Evolutionary conservation across 2,113 vertebrate species (phyloP), one percentile per base, ranked within the genome.

Genomic region (Galbula dea): DNA sequence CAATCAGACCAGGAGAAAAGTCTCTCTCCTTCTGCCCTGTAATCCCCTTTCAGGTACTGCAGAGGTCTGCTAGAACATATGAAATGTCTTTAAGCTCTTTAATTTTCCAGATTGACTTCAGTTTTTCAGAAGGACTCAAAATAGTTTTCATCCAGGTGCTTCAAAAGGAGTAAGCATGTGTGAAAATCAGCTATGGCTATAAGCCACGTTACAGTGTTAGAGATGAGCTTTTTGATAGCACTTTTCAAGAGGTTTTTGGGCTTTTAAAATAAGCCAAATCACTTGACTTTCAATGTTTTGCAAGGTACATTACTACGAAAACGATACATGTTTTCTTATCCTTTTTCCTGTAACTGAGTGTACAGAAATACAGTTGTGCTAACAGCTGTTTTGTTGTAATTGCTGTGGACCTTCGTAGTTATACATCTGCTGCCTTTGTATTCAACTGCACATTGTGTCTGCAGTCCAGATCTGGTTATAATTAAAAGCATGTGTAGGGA

Each of bases 371-470:
- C 30, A 26, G 32, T 30, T 5, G 3, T 51, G 41, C 67, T 62
- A 23, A 8, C 20, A 66, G 18, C 46, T 71, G 21, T 75, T 62
- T 37, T 77, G 37, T 29, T 69, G 41, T 55, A 65, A 43, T 0
- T 12, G 1, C 34, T 54, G 55, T 21, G 15, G 19, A 17, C 0
- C 0, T 48, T 72, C 0, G 0, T 63, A 29, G 20, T 67, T 78
- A 3, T 36, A 11, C 6, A 3, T 19, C 12, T 61, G 39, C 66
- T 87, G 34, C 22, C 15, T 89, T 79, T 20, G 0, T 12, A 4
- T 23, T 30, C 26, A 34, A 0, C 36, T 72, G 39, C 57, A 71
- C 52, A 0, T 9, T 57, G 27, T n/a, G 9, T 43, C 15, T 85
- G 45, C 62, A 61, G 20, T 32, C 22, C 45, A 27, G 46, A 23